phyloP scores from a whole-genome alignment of 2,888 invertebrate genomes.

The Mesorhabditis spiculigera region DNA sequence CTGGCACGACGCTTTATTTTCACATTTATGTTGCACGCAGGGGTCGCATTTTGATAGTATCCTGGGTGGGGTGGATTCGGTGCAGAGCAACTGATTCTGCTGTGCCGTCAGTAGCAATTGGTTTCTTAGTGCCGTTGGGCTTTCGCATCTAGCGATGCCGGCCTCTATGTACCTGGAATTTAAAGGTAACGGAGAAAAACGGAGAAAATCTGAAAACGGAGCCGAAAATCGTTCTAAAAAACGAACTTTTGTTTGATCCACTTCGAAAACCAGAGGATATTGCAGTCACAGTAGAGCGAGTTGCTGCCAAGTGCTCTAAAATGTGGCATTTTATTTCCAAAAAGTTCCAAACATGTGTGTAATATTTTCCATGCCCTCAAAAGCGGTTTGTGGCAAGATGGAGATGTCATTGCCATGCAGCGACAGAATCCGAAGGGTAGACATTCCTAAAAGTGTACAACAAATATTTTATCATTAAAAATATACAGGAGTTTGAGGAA shows the following conservation, averaged over 20 bases:
- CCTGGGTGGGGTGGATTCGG: slow-evolving; percentile 64
- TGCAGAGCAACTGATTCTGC: slow-evolving; percentile 70
- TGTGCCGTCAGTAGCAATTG: slow-evolving; percentile 89
- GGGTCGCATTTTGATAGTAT: slow-evolving; percentile 91
- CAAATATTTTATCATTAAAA: not conserved
- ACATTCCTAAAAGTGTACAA: slow-evolving; percentile 75
- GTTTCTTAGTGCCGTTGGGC: slow-evolving; percentile 82
- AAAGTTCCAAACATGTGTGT: slow-evolving; percentile 79
- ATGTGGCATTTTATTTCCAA: not conserved
- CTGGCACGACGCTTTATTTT: slow-evolving; percentile 64
- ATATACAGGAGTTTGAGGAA: not conserved
- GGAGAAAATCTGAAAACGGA: not conserved
- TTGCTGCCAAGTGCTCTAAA: slow-evolving; percentile 89
- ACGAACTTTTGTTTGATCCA: slow-evolving; percentile 81
- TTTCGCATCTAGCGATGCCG: slow-evolving; percentile 90
- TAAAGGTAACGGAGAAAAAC: slow-evolving; percentile 23
- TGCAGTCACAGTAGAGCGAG: slow-evolving; percentile 95
- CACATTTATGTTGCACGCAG: slow-evolving; percentile 87
- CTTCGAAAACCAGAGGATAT: slow-evolving; percentile 88
- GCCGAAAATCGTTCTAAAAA: not conserved
- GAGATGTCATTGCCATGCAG: slow-evolving; percentile 96
- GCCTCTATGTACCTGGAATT: slow-evolving; percentile 78
- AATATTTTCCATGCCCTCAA: slow-evolving; percentile 81
- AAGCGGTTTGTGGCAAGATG: slow-evolving; percentile 89
- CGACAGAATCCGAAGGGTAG: slow-evolving; percentile 81